phyloP scores from a whole-genome alignment of 2,113 vertebrate genomes.

The Takifugu flavidus region DNA sequence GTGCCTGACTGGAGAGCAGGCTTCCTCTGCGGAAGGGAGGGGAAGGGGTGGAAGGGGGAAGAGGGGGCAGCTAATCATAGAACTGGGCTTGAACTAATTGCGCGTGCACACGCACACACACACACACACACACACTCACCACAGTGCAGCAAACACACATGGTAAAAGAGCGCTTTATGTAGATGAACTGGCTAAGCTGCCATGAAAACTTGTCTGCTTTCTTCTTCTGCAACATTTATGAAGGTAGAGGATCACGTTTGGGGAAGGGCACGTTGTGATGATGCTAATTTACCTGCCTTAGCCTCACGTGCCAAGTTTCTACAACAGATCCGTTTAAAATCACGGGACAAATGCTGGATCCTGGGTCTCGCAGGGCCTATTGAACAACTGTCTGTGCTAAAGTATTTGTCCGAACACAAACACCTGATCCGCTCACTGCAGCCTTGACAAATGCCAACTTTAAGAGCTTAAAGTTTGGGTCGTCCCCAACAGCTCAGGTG shows the following conservation, averaged over 20 bases:
- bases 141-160: constrained; percentile 1
- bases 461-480: too few species aligned
- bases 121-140: not conserved
- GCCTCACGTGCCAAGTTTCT: not conserved
- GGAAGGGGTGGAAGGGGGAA: constrained; percentile 39
- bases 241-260: not conserved
- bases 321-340: too few species aligned
- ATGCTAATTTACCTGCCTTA: not conserved
- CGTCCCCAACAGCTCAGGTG: not conserved
- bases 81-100: constrained; percentile 23
- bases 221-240: not conserved
- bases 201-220: not conserved
- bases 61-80: constrained; percentile 59
- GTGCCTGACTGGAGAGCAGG: constrained; percentile 72
- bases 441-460: too few species aligned
- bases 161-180: not conserved
- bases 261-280: not conserved
- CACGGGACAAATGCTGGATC: too few species aligned
- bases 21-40: constrained; percentile 76
- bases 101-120: constrained; percentile 5
- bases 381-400: too few species aligned
- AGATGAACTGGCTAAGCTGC: not conserved
- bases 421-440: too few species aligned
- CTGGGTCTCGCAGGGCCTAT: too few species aligned
- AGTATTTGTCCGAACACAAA: too few species aligned